Base-by-base conservation (phyloP, 2,888 invertebrate genomes). In the Nymphalis c-album region DNA sequence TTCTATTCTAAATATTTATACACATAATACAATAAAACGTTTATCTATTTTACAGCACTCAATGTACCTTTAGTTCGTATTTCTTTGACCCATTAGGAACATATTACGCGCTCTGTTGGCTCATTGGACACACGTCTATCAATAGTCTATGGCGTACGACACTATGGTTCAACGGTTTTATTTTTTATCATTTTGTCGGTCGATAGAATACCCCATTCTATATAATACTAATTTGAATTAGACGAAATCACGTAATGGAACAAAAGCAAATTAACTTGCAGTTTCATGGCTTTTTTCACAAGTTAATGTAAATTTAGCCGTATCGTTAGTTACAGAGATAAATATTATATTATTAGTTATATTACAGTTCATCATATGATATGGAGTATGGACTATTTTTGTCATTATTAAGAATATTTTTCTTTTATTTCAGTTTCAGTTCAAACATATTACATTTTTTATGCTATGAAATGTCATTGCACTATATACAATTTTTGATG, bases 61-160 rank as follows among this genome's bases (percentile, higher is more conserved):
- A 74, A 77, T n/a, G 26, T 31, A 31, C 6, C 48, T 48, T 18
- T 53, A 17, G 53, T 57, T 40, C 18, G 40, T 35, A 35, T n/a
- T 16, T 35, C 4, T 10, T 57, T 13, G 35, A 80, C 76, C 80
- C 78, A 74, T 79, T 84, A 81, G 79, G 71, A 76, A 75, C 78
- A 76, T 74, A 85, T 89, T 89, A 86, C 73, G 71, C 85, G 90
- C 75, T 87, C 83, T 73, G 77, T 74, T 83, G 84, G 64, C 63
- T 79, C 68, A 75, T 88, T 87, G 73, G 90, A 80, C 83, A 90
- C 88, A 85, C 82, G 73, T 73, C 70, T 72, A 74, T 81, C 77
- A 83, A 84, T 83, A 70, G 76, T 76, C 69, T 74, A 71, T 71
- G 81, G 82, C 83, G 80, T 82, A 78, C 80, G 84, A 84, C 82